Percentiles rank a stretch among this genome's conserved stretches.
Evolutionary conservation across 2,888 invertebrate genomes (phyloP).

Genomic region (Lacanobia oleracea): DNA sequence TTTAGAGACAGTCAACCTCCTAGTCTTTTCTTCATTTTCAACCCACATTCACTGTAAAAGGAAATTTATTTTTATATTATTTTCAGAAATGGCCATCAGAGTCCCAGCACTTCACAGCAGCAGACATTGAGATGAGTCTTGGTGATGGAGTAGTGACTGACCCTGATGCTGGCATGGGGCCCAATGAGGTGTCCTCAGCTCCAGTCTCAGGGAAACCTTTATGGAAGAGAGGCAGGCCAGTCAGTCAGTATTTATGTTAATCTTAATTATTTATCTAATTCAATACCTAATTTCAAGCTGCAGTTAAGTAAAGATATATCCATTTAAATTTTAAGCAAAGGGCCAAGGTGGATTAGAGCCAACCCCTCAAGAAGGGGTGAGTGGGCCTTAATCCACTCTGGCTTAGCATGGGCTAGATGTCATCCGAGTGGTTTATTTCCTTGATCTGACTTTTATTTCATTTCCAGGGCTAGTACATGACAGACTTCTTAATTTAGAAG

Average conservation of each 20-base stretch:
- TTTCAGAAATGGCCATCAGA: slow-evolving; percentile 79
- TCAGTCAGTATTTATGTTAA: slow-evolving; percentile 69
- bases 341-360: no score
- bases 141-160: slow-evolving; percentile 70
- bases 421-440: no score
- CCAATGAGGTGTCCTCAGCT: slow-evolving; percentile 78
- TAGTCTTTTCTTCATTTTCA: background rate
- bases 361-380: no score
- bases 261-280: background rate
- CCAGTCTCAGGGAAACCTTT: slow-evolving; percentile 73
- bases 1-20: background rate
- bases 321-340: no score
- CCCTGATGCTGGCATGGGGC: slow-evolving; percentile 72
- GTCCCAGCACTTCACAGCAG: slow-evolving; percentile 71
- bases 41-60: background rate
- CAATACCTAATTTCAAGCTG: background rate
- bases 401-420: background rate
- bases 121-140: slow-evolving; percentile 74
- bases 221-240: slow-evolving; percentile 79
- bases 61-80: background rate
- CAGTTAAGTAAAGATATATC: no score
- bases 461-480: slow-evolving; percentile 77
- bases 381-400: background rate
- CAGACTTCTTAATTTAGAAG: slow-evolving; percentile 78
- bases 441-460: background rate